Conservation (phyloP, 1,140 invertebrate species). For the Leptinotarsa defecta region DNA sequence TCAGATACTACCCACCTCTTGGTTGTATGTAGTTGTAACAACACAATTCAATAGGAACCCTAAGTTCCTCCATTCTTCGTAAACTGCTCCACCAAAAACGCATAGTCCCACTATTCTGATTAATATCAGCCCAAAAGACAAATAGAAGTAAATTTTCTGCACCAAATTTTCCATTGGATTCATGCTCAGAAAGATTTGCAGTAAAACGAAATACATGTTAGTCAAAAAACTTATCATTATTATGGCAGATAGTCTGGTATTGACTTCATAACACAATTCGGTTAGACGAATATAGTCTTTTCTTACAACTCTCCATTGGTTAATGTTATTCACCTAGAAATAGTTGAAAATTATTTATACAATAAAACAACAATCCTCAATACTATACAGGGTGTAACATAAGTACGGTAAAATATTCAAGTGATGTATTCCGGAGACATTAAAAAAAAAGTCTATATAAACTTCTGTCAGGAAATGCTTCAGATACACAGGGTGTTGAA, state of each 20-base stretch:
- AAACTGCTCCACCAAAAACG: constrained; percentile 61
- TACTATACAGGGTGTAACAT: too few species aligned
- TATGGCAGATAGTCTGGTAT: constrained; percentile 31
- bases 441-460: too few species aligned
- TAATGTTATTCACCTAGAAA: constrained; percentile 27
- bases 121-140: constrained; percentile 64
- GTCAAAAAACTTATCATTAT: constrained; percentile 33
- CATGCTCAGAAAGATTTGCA: constrained; percentile 38
- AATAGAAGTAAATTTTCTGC: constrained; percentile 61
- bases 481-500: too few species aligned
- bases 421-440: too few species aligned
- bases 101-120: constrained; percentile 62
- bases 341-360: background rate
- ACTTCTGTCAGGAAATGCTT: too few species aligned
- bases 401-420: too few species aligned
- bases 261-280: constrained; percentile 25
- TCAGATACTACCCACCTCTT: constrained; percentile 32
- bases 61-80: constrained; percentile 64
- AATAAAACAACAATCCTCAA: too few species aligned
- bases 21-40: constrained; percentile 35
- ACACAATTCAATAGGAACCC: constrained; percentile 54
- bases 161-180: constrained; percentile 26
- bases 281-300: constrained; percentile 33
- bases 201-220: constrained; percentile 36
- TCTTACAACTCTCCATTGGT: constrained; percentile 33